Evolutionary conservation across 2,888 invertebrate genomes (phyloP).

Genomic region (Meliscaeva auricollis): DNA sequence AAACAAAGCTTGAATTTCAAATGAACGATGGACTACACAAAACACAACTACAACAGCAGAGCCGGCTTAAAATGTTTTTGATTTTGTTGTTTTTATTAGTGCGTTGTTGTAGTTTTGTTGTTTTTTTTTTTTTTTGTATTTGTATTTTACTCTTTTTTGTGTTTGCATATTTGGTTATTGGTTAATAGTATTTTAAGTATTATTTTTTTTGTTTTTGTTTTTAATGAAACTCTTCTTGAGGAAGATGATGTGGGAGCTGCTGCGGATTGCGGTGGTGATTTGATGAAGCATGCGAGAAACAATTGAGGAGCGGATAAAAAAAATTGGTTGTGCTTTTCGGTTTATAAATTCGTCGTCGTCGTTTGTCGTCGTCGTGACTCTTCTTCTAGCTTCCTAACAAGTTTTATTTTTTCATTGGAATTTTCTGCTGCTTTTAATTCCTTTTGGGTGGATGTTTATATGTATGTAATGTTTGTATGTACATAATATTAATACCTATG

Average conservation of each 20-base stretch:
- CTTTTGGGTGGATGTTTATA: neutral
- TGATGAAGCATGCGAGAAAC: slow-evolving; percentile 26
- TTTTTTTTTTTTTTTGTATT: slow-evolving; percentile 10
- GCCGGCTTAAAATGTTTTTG: slow-evolving; percentile 62
- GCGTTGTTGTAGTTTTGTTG: neutral
- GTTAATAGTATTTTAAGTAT: neutral
- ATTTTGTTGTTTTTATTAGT: slow-evolving; percentile 43
- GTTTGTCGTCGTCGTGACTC: slow-evolving; percentile 17
- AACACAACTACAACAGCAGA: neutral
- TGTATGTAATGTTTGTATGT: too few species aligned
- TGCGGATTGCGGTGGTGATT: neutral
- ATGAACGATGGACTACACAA: slow-evolving; percentile 27
- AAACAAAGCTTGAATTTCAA: slow-evolving; percentile 64
- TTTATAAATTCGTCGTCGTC: neutral
- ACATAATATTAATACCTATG: too few species aligned
- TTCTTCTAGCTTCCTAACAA: slow-evolving; percentile 41
- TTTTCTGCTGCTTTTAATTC: neutral
- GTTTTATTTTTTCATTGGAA: slow-evolving; percentile 24
- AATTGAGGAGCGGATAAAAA: slow-evolving; percentile 1
- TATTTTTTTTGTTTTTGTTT: slow-evolving; percentile 1
- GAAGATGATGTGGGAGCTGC: slow-evolving; percentile 19
- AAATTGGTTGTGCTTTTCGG: slow-evolving; percentile 17
- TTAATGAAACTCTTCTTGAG: neutral
- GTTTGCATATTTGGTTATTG: slow-evolving; percentile 34
- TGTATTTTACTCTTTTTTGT: slow-evolving; percentile 19